These are phyloP conservation scores for Pterocles orientalis DNA, from an alignment of 2,113 vertebrate species.

Conservation along the genomic window DNA sequence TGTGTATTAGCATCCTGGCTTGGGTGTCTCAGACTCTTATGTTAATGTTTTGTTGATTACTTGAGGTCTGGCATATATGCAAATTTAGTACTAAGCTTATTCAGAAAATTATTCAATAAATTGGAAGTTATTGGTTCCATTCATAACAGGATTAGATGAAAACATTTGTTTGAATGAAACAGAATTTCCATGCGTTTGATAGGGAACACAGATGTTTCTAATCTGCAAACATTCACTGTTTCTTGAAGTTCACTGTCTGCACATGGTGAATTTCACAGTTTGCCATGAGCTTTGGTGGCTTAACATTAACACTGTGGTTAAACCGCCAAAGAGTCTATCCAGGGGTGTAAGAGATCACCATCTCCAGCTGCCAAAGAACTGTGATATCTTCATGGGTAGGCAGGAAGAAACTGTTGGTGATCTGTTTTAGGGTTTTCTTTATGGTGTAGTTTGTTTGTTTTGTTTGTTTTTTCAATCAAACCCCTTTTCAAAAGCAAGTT, in stretches of 20 bases:
- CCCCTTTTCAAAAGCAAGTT: background rate
- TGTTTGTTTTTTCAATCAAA: background rate
- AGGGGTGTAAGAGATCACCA: background rate
- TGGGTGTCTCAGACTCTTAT: background rate
- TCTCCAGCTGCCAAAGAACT: background rate
- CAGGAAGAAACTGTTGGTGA: background rate
- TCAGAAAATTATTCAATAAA: background rate
- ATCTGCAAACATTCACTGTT: background rate
- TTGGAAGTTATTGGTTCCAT: background rate
- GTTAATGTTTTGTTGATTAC: background rate
- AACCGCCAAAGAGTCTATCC: background rate
- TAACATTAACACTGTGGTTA: fast-evolving
- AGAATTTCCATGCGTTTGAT: background rate
- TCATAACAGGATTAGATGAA: background rate
- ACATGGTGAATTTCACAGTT: background rate
- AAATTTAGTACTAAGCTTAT: background rate
- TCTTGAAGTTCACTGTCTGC: background rate
- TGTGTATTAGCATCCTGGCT: background rate
- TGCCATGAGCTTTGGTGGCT: background rate
- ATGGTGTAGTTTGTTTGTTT: no score
- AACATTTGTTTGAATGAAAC: background rate
- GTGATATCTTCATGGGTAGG: background rate
- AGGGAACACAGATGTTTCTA: background rate
- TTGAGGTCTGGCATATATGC: background rate
- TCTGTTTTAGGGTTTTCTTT: background rate